phyloP scores from a whole-genome alignment of 2,113 vertebrate genomes.

The Poicephalus gulielmi region DNA sequence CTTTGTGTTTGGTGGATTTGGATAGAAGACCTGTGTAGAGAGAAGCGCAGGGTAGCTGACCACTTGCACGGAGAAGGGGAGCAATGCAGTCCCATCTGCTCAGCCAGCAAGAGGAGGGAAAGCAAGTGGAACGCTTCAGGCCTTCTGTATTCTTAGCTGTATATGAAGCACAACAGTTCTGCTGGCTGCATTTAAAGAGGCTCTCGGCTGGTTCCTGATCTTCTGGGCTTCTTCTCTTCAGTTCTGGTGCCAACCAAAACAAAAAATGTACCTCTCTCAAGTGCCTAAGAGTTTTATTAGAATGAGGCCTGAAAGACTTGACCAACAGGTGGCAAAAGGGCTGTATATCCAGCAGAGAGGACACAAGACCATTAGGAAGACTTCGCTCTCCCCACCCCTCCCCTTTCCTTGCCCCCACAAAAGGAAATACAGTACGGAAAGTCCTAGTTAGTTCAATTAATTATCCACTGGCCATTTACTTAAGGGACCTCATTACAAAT shows the following conservation, averaged over 20 bases:
- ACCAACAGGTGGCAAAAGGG: background rate
- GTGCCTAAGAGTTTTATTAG: background rate
- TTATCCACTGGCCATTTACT: slow-evolving; percentile 75
- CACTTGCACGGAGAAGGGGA: background rate
- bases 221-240: background rate
- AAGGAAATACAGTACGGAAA: no score
- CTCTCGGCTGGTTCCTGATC: background rate
- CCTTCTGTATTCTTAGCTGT: background rate
- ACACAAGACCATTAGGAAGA: background rate
- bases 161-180: background rate
- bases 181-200: background rate
- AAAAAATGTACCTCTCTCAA: background rate
- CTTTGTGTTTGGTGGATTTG: background rate
- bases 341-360: background rate
- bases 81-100: background rate
- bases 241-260: background rate
- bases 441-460: slow-evolving; percentile 71
- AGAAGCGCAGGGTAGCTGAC: background rate
- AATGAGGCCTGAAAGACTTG: background rate
- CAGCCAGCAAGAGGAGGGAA: background rate
- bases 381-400: background rate
- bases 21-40: background rate
- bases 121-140: background rate
- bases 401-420: background rate
- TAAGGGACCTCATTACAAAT: slow-evolving; percentile 72